Evolutionary conservation across 2,797 vertebrate genomes (phyloP), one percentile per base, ranked within the genome.

Genomic region (Lates japonicus): DNA sequence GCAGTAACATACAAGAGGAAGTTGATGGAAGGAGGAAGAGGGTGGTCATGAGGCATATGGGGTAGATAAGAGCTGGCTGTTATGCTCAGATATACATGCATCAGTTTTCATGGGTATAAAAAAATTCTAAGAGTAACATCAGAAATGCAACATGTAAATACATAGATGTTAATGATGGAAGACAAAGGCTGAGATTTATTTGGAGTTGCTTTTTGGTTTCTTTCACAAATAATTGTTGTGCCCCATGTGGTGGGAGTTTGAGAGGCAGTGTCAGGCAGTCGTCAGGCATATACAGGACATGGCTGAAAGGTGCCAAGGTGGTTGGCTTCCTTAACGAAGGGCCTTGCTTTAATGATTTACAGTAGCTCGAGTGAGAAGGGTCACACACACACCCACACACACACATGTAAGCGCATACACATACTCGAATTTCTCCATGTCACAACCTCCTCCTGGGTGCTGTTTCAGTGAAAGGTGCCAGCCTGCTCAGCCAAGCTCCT

Each of bases 401-500:
- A 70, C 44, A 16, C 54, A 76, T 17, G 67, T 3, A 52, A 41
- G 46, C 69, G 66, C 76, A 76, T n/a, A 84, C 60, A 81, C 82
- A 68, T 69, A 70, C 73, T 75, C 14, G 25, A 76, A 41, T 73
- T 88, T 83, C 79, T 86, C 57, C 22, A 51, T 87, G 88, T 91
- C 90, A 88, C 81, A 84, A 78, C 89, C 83, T 93, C 85, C 84
- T 91, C 85, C 81, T 68, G 89, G 91, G 88, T 88, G 93, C 93
- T 85, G 90, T 93, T 94, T 93, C 88, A 85, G 90, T 94, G 94
- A 95, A 90, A 94, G 89, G 88, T 94, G 94, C 90, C 93, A 93
- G 90, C 86, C 81, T 88, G 85, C 89, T 92, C 87, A 93, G 90
- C 85, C 90, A 88, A 91, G 91, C 90, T 93, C 88, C 88, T 94